Base-by-base conservation (phyloP, 2,113 vertebrate species). In the Phalacrocorax aristotelis region DNA sequence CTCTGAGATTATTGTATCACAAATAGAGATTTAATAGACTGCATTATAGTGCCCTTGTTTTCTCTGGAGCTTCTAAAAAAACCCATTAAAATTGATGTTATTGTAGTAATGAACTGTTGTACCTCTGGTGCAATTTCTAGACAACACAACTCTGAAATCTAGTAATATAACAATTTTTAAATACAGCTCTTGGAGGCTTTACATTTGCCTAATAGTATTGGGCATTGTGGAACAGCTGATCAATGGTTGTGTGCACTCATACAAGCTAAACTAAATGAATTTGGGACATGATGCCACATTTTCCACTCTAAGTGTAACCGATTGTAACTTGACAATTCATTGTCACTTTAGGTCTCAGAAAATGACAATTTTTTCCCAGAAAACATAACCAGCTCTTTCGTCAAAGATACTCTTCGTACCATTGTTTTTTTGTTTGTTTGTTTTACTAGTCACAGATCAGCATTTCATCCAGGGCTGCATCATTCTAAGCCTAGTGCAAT, bases 331-430 rank as follows among this genome's bases (percentile, higher is more conserved):
- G 5, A 14, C 10, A 30, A 44, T 64, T 86, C 38, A 29, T 51
- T 79, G 4, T 34, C 9, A 34, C 49, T 89, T 89, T 61, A 23
- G 1, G 36, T 76, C 48, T 88, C 62, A 80, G 64, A 74, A 85
- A 79, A 83, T 68, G 0, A 26, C 1, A 0, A 1, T 9, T 10
- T 64, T 80, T 23, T 46, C 0, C 0, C 15, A 21, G 44, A 72
- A 23, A 79, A 44, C 3, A 44, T 29, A 60, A 48, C 3, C 11
- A 44, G 10, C 1, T 61, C 14, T 71, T 70, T 89, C 26, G 77
- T 87, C 52, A 84, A 30, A 89, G 15, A 46, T n/a, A 30, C 4
- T 69, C 22, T 62, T 92, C n/a, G 16, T 51, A 58, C 5, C 6
- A 16, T 12, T 70, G 38, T 38, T 38, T 38, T 13, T 3, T 70